Base-by-base conservation (phyloP, 2,888 invertebrate genomes). In the Apodemia zela region DNA sequence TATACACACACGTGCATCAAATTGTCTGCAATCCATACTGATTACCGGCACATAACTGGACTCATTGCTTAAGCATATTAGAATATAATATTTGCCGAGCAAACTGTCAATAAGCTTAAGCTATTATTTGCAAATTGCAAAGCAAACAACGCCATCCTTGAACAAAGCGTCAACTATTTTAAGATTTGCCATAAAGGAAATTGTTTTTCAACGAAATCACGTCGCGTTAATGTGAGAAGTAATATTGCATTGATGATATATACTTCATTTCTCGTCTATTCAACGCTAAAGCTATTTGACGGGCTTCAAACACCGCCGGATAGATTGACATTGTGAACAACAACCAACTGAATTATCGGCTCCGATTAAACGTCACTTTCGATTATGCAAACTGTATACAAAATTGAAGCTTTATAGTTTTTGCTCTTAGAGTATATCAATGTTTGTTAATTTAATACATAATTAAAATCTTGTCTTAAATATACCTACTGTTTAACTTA, bases 11-110 rank as follows among this genome's bases (percentile, higher is more conserved):
- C 71, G 66, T 65, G 64, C 66, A 61, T 33, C 66, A 66, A 68
- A 73, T 72, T 72, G 69, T 72, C 70, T 71, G 75, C 75, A 75
- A 74, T 75, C 78, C 73, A 72, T 73, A 80, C 77, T 76, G 72
- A 75, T 75, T 77, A 79, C 82, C 81, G 83, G 83, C 83, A 69
- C 69, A 84, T 85, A 86, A 87, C 82, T 85, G 83, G 82, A 85
- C 83, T 45, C 45, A 45, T 45, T 45, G 45, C 45, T 78, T 80
- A 80, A 77, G 78, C 77, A 80, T 77, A 75, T 77, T 81, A 79
- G 75, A 82, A 80, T 82, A 85, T 82, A 83, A 82, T 82, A 82
- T 85, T 84, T 84, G 77, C 81, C 62, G 73, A 75, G 76, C 78
- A 78, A 82, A 79, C 78, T 75, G 72, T 74, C 75, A 73, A 71